Percentiles rank a stretch among this genome's conserved stretches.
Conservation (phyloP, 2,888 invertebrate species). For the Volucella inflata region DNA sequence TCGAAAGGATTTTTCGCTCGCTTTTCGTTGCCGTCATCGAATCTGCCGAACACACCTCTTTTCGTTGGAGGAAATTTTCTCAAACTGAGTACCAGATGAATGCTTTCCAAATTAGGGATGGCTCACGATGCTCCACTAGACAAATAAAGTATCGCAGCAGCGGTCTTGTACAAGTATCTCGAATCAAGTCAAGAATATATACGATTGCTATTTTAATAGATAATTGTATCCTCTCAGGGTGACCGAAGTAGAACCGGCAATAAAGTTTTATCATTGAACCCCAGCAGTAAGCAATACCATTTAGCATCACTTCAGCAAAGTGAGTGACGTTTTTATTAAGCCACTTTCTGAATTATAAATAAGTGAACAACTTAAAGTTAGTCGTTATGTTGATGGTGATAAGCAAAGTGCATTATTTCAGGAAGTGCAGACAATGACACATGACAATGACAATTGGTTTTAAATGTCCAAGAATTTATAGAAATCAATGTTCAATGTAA, state of each 20-base stretch:
- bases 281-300: slow-evolving; percentile 51
- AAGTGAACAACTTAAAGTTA: too few species aligned
- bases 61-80: slow-evolving; percentile 33
- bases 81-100: slow-evolving; percentile 36
- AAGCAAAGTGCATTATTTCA: too few species aligned
- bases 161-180: too few species aligned
- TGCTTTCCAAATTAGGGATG: slow-evolving; percentile 4
- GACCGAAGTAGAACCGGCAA: slow-evolving; percentile 44
- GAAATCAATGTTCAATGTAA: too few species aligned
- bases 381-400: too few species aligned
- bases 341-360: slow-evolving; percentile 5
- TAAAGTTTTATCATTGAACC: slow-evolving; percentile 54
- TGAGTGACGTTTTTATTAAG: slow-evolving; percentile 53
- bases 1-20: background rate
- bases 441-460: too few species aligned
- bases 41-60: slow-evolving; percentile 46
- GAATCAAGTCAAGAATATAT: background rate
- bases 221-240: slow-evolving; percentile 49
- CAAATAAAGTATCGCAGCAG: background rate
- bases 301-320: slow-evolving; percentile 35
- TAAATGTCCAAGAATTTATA: too few species aligned
- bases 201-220: slow-evolving; percentile 40
- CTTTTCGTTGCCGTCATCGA: slow-evolving; percentile 6
- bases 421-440: too few species aligned
- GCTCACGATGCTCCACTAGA: background rate